Evolutionary conservation across 2,797 vertebrate genomes (phyloP), one percentile per base, ranked within the genome.

Genomic region (Sparus aurata): DNA sequence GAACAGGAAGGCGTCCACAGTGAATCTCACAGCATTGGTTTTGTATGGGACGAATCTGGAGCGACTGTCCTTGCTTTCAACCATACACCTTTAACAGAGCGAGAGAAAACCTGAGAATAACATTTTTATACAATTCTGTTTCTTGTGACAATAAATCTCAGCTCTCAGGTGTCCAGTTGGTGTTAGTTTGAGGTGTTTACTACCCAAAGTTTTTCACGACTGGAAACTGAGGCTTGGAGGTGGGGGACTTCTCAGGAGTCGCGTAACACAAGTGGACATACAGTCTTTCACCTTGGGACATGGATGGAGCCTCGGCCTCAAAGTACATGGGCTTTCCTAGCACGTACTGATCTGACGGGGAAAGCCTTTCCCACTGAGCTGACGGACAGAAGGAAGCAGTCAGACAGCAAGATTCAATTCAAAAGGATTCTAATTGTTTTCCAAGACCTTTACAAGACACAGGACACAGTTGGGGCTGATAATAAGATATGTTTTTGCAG

Each of bases 121-220:
- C 0, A 17, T 2, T 23, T 25, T 15, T 20, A 16, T 4, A 60
- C 3, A 23, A 5, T 27, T 4, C 2, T 11, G 0, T 58, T 52
- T 57, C n/a, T 55, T 49, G 12, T n/a, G 2, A 38, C 1, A 45
- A 38, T 23, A 16, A 7, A 25, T 46, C 4, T 69, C 1, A 25
- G 6, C 30, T 34, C 30, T 34, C 30, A 34, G 2, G 38, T 20
- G 16, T 46, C 22, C 6, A 6, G 25, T 49, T 2, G 59, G 23
- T 73, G 12, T 1, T 3, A 18, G 45, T n/a, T 63, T 18, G 22
- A 46, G 5, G 5, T 2, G 17, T 38, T 13, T 1, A 1, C 88
- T 93, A 96, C 95, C 95, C 95, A 25, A 87, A 93, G 79, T 95
- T 92, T 6, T 82, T 83, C 41, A 96, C 87, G 3, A 96, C 76